Percentiles rank a stretch among this genome's conserved stretches.
Evolutionary conservation across 2,113 vertebrate species (phyloP).

Genomic region (Psittacula cyanocephala): DNA sequence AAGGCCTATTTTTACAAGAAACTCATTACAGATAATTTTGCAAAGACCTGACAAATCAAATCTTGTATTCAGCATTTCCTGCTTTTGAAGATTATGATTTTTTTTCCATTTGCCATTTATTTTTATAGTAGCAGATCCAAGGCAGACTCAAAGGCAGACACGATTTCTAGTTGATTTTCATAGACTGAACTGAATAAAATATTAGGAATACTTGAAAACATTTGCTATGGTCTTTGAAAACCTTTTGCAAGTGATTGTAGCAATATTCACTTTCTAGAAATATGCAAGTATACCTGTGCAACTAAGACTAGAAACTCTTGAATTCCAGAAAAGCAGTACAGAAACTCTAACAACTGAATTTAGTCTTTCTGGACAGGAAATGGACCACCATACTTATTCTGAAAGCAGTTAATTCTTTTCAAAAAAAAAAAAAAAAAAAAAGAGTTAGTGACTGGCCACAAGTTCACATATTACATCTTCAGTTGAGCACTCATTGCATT

Average conservation of each 20-base stretch:
- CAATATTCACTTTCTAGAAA: background rate
- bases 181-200: background rate
- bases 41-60: background rate
- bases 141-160: background rate
- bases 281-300: background rate
- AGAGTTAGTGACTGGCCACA: background rate
- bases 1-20: background rate
- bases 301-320: background rate
- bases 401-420: background rate
- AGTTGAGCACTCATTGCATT: background rate
- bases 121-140: background rate
- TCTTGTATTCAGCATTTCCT: background rate
- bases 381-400: background rate
- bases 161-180: background rate
- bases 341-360: background rate
- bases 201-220: background rate
- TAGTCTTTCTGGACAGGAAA: background rate
- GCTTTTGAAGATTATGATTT: background rate
- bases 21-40: background rate
- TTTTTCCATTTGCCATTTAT: background rate
- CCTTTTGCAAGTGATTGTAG: background rate
- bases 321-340: background rate
- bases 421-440: background rate
- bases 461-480: background rate
- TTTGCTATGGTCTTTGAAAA: background rate